Evolutionary conservation across 2,888 invertebrate species (phyloP).

Genomic region (Blera fallax): DNA sequence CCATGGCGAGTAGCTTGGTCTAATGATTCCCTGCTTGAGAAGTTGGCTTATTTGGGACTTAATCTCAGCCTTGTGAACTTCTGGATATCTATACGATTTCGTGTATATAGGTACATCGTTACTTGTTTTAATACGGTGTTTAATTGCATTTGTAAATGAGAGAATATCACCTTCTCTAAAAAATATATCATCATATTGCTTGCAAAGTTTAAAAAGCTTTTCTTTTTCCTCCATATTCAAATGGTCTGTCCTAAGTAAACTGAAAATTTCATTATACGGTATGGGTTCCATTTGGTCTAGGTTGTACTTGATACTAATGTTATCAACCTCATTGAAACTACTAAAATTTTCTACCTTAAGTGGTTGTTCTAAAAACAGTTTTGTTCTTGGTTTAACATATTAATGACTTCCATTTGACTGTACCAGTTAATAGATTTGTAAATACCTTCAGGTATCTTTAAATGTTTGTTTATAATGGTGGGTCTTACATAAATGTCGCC

Average conservation of each 20-base stretch:
- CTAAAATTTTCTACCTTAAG: neutral
- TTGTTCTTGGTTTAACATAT: neutral
- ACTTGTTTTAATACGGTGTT: too few relatives aligned
- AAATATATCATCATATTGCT: too few relatives aligned
- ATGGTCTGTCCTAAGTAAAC: neutral
- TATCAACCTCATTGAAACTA: neutral
- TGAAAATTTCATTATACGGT: neutral
- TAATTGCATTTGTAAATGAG: too few relatives aligned
- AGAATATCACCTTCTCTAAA: too few relatives aligned
- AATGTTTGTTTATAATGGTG: neutral
- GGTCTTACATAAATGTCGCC: neutral
- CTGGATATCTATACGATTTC: too few relatives aligned
- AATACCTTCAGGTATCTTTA: constrained; percentile 23
- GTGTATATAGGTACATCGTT: too few relatives aligned
- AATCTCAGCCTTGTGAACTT: neutral
- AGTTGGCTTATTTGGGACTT: neutral
- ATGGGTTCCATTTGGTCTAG: neutral
- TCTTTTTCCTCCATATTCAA: neutral
- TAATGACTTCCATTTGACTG: neutral
- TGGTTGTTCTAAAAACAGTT: neutral
- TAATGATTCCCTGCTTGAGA: constrained; percentile 39
- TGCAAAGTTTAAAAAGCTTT: too few relatives aligned
- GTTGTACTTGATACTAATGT: neutral
- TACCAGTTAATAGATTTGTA: neutral
- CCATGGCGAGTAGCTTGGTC: constrained; percentile 66